These are phyloP conservation scores for Campylomormyrus tamandua DNA, from an alignment of 2,113 vertebrate genomes.

Conservation along the genomic window DNA sequence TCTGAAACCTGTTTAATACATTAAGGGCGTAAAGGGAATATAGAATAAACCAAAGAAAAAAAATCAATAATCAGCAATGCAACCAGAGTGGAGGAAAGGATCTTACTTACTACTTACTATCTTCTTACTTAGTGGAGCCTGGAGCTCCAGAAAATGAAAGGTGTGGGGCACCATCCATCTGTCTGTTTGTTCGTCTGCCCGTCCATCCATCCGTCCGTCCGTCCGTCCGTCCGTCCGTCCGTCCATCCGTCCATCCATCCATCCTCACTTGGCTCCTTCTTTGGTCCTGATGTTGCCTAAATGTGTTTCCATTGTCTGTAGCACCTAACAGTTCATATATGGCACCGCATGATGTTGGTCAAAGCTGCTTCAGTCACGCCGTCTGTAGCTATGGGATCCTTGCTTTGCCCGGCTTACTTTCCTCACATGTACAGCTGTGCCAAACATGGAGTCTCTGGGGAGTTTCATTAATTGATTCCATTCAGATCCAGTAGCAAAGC, in stretches of 20 bases:
- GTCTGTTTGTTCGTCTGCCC: background rate
- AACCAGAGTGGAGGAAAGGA: background rate
- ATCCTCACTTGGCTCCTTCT: background rate
- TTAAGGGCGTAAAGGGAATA: background rate
- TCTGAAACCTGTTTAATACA: constrained; percentile 2
- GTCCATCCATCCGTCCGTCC: background rate
- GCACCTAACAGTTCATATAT: background rate
- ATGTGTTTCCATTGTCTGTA: background rate
- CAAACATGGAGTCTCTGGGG: background rate
- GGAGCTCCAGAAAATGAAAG: background rate
- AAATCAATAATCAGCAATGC: background rate
- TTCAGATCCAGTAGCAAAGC: background rate
- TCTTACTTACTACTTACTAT: background rate
- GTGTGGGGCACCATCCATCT: background rate
- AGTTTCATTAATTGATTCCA: background rate
- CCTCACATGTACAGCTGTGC: background rate
- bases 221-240: background rate
- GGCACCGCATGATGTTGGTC: background rate
- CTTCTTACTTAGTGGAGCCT: background rate
- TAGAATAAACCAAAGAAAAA: background rate
- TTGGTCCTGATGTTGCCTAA: background rate
- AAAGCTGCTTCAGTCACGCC: background rate
- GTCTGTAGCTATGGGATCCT: background rate
- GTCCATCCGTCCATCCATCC: background rate
- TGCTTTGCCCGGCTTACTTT: background rate